Conservation (phyloP, 2,888 invertebrate species). For the Bibio marci region DNA sequence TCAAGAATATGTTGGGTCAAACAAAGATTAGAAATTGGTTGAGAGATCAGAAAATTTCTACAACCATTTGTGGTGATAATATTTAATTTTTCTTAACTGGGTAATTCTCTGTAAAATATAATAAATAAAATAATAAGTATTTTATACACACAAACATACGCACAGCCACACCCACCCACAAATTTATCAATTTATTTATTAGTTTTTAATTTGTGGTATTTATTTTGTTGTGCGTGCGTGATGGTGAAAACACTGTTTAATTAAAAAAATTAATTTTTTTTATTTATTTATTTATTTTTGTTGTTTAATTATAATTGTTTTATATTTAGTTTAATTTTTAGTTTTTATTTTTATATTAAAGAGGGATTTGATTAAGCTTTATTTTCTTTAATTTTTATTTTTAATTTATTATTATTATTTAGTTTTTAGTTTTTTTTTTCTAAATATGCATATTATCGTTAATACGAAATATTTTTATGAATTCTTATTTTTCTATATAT, state of each 20-base stretch:
- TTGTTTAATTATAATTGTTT: not conserved
- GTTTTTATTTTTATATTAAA: conserved; percentile 8
- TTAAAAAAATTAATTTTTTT: conserved; percentile 9
- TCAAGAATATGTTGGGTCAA: too few relatives aligned
- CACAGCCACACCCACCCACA: too few relatives aligned
- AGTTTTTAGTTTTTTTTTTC: conserved; percentile 11
- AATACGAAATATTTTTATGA: conserved; percentile 1
- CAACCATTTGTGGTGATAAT: too few relatives aligned
- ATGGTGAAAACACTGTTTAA: too few relatives aligned
- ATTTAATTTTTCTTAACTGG: too few relatives aligned
- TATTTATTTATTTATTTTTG: conserved; percentile 2
- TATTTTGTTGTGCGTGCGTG: too few relatives aligned
- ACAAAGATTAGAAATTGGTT: too few relatives aligned
- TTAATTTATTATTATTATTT: conserved; percentile 9
- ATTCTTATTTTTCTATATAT: conserved; percentile 2
- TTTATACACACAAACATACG: too few relatives aligned
- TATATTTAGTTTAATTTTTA: not conserved
- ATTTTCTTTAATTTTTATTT: conserved; percentile 5
- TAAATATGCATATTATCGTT: not conserved
- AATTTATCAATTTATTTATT: not conserved
- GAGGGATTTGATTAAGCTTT: not conserved
- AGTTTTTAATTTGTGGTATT: conserved; percentile 19
- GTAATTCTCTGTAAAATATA: too few relatives aligned
- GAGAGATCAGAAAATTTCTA: too few relatives aligned
- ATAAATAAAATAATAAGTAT: too few relatives aligned